Percentiles rank a stretch among this genome's conserved stretches.
These are phyloP conservation scores for Papilio dardanus DNA, from an alignment of 1,140 invertebrate species.

Conservation along the genomic window DNA sequence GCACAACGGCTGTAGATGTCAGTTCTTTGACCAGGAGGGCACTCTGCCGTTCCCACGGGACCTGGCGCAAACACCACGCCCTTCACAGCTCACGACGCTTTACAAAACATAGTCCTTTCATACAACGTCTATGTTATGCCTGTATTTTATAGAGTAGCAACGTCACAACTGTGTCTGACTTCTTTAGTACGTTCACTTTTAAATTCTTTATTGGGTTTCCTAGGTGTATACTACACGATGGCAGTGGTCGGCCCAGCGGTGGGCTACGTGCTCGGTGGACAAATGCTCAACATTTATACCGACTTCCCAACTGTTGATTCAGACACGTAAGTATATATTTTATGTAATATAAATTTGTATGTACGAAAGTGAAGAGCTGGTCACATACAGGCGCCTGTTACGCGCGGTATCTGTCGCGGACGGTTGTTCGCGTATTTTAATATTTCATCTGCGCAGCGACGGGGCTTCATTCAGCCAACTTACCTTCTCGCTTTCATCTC, in stretches of 20 bases:
- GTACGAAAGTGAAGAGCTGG: background rate
- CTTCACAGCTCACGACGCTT: background rate
- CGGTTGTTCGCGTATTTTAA: constrained; percentile 68
- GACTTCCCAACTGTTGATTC: constrained; percentile 87
- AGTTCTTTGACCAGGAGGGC: constrained; percentile 28
- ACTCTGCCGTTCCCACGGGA: constrained; percentile 20
- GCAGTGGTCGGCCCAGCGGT: constrained; percentile 91
- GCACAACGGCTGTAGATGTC: constrained; percentile 8
- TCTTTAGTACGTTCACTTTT: background rate
- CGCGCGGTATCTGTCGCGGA: constrained; percentile 47
- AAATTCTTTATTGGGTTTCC: constrained; percentile 48
- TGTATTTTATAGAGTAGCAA: background rate
- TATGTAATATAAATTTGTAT: background rate
- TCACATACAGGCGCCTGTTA: background rate
- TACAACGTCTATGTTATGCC: background rate
- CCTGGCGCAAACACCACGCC: constrained; percentile 2
- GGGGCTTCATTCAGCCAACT: constrained; percentile 70
- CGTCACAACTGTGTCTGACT: background rate
- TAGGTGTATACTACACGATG: constrained; percentile 91
- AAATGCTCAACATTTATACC: constrained; percentile 89
- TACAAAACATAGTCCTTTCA: background rate
- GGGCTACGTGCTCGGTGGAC: constrained; percentile 90
- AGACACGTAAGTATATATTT: constrained; percentile 83
- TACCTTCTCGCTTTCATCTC: constrained; percentile 75
- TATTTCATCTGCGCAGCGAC: constrained; percentile 66